Conservation (phyloP, 2,113 vertebrate genomes). For the Geococcyx californianus region DNA sequence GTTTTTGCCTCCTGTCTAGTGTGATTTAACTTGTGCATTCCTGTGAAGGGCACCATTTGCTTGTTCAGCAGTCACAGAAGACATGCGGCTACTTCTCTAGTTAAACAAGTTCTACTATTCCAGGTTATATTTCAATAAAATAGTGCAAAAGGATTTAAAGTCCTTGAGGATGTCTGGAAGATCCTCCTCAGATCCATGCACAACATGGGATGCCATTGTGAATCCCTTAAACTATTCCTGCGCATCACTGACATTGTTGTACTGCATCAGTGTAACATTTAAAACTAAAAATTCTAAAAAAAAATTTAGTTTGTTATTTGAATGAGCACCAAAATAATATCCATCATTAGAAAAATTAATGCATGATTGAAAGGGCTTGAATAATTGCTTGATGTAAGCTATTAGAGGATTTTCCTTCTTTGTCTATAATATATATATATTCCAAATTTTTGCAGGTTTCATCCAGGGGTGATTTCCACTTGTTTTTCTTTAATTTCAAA, state of each 20-base stretch:
- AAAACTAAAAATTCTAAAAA: background rate
- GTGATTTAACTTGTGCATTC: background rate
- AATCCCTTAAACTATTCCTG: background rate
- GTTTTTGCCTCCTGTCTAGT: background rate
- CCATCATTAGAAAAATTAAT: background rate
- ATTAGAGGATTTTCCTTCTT: background rate
- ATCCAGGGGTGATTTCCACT: background rate
- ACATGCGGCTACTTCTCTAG: background rate
- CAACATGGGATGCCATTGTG: background rate
- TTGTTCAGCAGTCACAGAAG: background rate
- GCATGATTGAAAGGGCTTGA: background rate
- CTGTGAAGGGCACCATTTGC: background rate
- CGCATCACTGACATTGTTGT: background rate
- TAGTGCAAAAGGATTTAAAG: background rate
- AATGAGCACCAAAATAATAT: background rate
- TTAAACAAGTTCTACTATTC: background rate
- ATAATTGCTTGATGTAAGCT: background rate
- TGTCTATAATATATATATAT: background rate
- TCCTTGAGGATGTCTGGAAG: background rate
- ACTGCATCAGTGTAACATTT: background rate
- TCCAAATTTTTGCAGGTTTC: background rate
- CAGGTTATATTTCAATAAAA: background rate
- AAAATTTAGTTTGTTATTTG: background rate
- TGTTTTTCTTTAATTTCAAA: background rate
- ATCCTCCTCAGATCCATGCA: accelerated